Conservation (phyloP, 2,797 vertebrate genomes). For the Siniperca undulata region DNA sequence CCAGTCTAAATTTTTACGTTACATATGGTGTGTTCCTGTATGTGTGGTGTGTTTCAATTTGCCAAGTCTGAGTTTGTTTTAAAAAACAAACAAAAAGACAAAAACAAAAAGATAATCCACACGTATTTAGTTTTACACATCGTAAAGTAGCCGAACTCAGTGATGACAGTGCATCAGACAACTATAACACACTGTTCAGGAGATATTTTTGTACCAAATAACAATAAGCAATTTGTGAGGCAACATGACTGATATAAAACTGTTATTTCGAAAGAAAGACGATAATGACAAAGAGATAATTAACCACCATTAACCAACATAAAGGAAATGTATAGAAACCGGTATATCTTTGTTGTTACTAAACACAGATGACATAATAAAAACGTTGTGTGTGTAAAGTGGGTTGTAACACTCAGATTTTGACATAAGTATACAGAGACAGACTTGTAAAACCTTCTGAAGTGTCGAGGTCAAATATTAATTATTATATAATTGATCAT, state of each 20-base stretch:
- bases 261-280: neutral
- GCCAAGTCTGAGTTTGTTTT: neutral
- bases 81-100: neutral
- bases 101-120: neutral
- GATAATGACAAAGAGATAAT: neutral
- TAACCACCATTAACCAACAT: neutral
- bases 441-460: neutral
- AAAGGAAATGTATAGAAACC: neutral
- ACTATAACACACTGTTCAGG: neutral
- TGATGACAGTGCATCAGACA: neutral
- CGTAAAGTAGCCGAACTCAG: neutral
- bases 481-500: neutral
- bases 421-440: neutral
- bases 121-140: neutral
- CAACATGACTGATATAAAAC: neutral
- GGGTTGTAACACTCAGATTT: neutral
- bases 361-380: neutral
- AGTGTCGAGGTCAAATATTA: neutral
- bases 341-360: neutral
- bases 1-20: neutral
- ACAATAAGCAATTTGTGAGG: neutral
- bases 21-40: neutral
- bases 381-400: neutral
- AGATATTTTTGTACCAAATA: neutral
- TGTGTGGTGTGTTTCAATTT: neutral